Evolutionary conservation across 2,113 vertebrate species (phyloP), one percentile per base, ranked within the genome.

Genomic region (Laticauda colubrina): DNA sequence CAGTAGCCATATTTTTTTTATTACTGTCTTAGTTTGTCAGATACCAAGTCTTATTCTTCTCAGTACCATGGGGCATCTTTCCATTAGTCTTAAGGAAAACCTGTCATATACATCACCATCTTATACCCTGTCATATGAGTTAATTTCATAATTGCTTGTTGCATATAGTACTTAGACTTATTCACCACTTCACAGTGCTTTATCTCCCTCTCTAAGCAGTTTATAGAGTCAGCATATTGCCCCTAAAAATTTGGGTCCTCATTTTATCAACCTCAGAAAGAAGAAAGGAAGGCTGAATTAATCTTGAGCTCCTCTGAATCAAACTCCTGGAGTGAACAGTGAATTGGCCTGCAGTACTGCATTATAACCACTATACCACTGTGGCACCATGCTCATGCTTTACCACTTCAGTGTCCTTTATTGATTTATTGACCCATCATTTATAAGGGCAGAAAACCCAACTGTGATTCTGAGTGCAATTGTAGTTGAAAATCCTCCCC

Each of bases 1-100:
- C 29, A 92, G n/a, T 88, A 61, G 86, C 26, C 57, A 54, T 29
- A 23, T 59, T 92, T 92, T 92, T 92, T 92, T 39, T 88, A n/a
- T 88, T 39, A n/a, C 64, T 92, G 45, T 92, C 85, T 61, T 59
- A 55, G 48, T 64, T 54, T 88, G n/a, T 87, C 53, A 15, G 14
- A 24, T 45, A 34, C 3, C 55, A 26, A 75, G 61, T 88, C 34
- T 92, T 53, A 75, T 81, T 89, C 51, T 53, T 75, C 14, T 43
- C 51, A 24, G n/a, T 61, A 59, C 86, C 29, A 75, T 34, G 69
- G 48, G 53, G 45, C 87, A 88, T 45, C 86, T 88, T 69, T 34
- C 56, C 34, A 88, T 92, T 56, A 75, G 88, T 88, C 48, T 88
- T 61, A 88, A 48, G 4, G 26, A 9, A 69, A 43, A 75, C 39